These are phyloP conservation scores for Rissa tridactyla DNA, from an alignment of 2,113 vertebrate genomes.

Conservation along the genomic window DNA sequence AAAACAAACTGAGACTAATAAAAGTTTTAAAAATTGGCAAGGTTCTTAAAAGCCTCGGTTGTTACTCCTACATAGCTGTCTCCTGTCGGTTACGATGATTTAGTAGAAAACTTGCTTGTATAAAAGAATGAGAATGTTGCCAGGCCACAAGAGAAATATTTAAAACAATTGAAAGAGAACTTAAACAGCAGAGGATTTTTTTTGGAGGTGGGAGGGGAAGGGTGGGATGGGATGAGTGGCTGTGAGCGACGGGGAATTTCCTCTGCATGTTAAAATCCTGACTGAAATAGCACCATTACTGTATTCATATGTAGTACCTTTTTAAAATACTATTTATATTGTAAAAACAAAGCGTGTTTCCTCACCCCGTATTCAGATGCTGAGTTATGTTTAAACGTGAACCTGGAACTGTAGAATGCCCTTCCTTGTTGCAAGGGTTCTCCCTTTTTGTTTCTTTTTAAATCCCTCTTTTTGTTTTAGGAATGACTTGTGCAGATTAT, in stretches of 20 bases:
- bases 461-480: background rate
- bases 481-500: background rate
- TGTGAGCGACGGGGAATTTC: background rate
- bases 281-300: background rate
- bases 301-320: conserved; percentile 33
- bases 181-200: background rate
- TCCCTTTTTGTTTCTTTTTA: background rate
- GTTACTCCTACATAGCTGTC: background rate
- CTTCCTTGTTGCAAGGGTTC: background rate
- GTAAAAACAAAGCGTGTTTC: conserved; percentile 52
- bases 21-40: background rate
- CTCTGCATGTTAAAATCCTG: conserved; percentile 52
- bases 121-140: background rate
- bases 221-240: background rate
- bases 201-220: background rate
- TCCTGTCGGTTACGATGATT: background rate
- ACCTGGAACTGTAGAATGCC: conserved; percentile 20
- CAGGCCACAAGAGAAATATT: conserved; percentile 4
- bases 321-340: conserved; percentile 61
- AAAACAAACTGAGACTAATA: conserved; percentile 33
- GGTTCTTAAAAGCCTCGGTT: background rate
- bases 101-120: background rate
- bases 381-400: conserved; percentile 26
- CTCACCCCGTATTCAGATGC: background rate
- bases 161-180: conserved; percentile 3